Conservation (phyloP, 2,888 invertebrate genomes). For the Smittia aterrima region DNA sequence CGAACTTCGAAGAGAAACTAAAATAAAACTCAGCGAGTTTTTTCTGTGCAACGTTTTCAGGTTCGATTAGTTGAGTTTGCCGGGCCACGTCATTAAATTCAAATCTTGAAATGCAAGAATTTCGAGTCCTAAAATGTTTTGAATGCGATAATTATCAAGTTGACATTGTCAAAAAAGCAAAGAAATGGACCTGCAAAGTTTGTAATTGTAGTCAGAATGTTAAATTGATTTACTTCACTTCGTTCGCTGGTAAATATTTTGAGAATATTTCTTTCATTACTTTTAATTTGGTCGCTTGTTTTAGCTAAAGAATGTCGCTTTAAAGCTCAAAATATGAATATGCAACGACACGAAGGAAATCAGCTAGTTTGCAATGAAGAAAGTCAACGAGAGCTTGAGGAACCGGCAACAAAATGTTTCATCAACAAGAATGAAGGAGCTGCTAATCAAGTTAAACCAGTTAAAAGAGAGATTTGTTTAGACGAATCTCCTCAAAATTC, state of each 20-base stretch:
- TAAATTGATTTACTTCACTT: neutral
- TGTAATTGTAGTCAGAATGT: neutral
- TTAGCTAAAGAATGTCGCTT: neutral
- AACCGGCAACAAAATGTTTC: too few species aligned
- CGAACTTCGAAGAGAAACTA: neutral
- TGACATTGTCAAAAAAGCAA: conserved; percentile 15
- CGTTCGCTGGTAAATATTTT: neutral
- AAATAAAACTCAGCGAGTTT: neutral
- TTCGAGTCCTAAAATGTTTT: neutral
- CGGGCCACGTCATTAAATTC: too few species aligned
- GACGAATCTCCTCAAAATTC: neutral
- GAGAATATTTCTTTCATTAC: too few species aligned
- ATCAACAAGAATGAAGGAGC: too few species aligned
- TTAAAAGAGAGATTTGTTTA: too few species aligned
- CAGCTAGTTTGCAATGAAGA: too few species aligned
- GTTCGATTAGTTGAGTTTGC: too few species aligned
- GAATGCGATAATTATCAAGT: neutral
- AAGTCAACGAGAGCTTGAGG: too few species aligned
- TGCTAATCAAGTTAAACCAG: too few species aligned
- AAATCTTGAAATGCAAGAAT: neutral
- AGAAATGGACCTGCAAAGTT: conserved; percentile 4
- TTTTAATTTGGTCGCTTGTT: neutral
- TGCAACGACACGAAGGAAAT: too few species aligned
- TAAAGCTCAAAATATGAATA: neutral
- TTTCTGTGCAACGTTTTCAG: too few species aligned